These are phyloP conservation scores for Takifugu rubripes DNA, from an alignment of 2,797 vertebrate species.

Conservation along the genomic window DNA sequence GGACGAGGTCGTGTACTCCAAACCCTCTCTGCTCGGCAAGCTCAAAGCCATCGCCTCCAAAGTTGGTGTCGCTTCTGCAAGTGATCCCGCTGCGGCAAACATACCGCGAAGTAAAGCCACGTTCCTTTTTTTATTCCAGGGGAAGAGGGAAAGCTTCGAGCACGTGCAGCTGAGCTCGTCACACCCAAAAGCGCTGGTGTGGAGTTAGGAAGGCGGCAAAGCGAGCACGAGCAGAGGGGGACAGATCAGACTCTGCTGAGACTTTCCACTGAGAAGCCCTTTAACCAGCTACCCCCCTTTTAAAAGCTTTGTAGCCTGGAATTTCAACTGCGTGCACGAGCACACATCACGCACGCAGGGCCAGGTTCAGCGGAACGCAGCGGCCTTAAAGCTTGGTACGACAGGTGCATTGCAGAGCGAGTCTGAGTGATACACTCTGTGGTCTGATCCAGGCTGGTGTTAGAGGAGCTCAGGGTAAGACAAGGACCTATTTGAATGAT, in stretches of 20 bases:
- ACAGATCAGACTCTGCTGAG: slow-evolving; percentile 25
- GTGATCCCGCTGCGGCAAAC: too few species aligned
- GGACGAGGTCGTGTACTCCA: slow-evolving; percentile 91
- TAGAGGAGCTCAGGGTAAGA: slow-evolving; percentile 68
- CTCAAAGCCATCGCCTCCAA: slow-evolving; percentile 95
- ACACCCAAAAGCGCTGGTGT: slow-evolving; percentile 76
- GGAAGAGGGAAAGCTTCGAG: slow-evolving; percentile 86
- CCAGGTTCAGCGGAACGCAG: slow-evolving; percentile 38
- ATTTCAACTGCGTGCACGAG: slow-evolving; percentile 31
- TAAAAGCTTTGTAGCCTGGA: slow-evolving; percentile 53
- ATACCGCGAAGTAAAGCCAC: too few species aligned
- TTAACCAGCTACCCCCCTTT: slow-evolving; percentile 37
- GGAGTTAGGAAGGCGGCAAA: slow-evolving; percentile 65
- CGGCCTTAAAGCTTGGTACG: slow-evolving; percentile 63
- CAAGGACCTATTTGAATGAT: slow-evolving; percentile 39
- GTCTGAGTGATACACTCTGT: slow-evolving; percentile 26
- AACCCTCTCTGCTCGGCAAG: slow-evolving; percentile 88
- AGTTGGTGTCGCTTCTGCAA: slow-evolving; percentile 69
- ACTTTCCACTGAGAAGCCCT: slow-evolving; percentile 32
- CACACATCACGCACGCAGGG: slow-evolving; percentile 9
- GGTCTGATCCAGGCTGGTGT: slow-evolving; percentile 37
- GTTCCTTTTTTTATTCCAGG: slow-evolving; percentile 25
- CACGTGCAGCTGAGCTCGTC: slow-evolving; percentile 94
- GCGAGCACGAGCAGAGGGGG: slow-evolving; percentile 4
- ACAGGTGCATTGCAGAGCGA: background rate